phyloP scores from a whole-genome alignment of 2,888 invertebrate species.

The Amblyteles armatorius region DNA sequence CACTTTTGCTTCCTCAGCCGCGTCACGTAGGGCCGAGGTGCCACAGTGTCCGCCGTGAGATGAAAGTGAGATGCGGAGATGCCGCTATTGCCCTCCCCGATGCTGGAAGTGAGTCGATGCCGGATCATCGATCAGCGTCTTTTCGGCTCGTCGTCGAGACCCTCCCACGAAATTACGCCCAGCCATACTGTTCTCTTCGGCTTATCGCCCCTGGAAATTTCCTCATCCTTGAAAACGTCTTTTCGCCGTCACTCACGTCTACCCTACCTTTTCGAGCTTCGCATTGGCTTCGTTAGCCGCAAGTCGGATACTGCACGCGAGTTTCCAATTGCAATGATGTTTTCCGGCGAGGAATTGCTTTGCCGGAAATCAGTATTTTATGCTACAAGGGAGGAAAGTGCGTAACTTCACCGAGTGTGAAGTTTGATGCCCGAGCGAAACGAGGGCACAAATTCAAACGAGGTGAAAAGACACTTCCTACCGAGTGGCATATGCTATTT shows the following conservation, averaged over 20 bases:
- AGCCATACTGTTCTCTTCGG: conserved; percentile 27
- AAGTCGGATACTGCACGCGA: not conserved
- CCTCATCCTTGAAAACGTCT: conserved; percentile 32
- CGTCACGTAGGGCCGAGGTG: conserved; percentile 54
- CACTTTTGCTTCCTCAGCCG: conserved; percentile 60
- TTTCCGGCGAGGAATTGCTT: not conserved
- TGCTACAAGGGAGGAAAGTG: too few relatives aligned
- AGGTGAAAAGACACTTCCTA: too few relatives aligned
- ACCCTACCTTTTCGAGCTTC: not conserved
- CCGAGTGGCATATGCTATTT: too few relatives aligned
- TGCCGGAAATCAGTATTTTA: too few relatives aligned
- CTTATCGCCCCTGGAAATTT: not conserved
- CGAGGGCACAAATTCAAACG: too few relatives aligned
- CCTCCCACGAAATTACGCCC: conserved; percentile 32
- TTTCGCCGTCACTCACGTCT: not conserved
- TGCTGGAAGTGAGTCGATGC: conserved; percentile 42
- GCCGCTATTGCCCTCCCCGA: conserved; percentile 8
- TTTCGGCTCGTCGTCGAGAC: conserved; percentile 23
- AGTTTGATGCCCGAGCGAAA: too few relatives aligned
- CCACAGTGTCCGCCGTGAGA: conserved; percentile 40
- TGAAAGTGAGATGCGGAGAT: conserved; percentile 51
- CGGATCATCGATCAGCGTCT: conserved; percentile 60
- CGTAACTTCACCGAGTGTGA: too few relatives aligned
- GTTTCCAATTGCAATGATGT: not conserved
- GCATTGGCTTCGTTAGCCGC: not conserved